These are phyloP conservation scores for Clarias laeviceps DNA, from an alignment of 2,797 vertebrate genomes.

Conservation along the genomic window DNA sequence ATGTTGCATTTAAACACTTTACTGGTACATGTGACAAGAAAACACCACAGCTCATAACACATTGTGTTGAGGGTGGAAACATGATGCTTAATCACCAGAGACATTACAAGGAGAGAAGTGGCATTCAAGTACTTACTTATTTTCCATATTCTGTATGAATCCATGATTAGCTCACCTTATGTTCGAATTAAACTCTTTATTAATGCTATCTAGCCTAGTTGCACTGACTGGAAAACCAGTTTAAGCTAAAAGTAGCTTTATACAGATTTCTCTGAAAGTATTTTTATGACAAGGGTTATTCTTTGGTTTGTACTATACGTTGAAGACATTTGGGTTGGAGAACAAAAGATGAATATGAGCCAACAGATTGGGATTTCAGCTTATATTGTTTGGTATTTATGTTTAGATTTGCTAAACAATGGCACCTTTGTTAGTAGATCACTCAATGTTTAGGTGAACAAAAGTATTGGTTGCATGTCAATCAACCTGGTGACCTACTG, in stretches of 20 bases:
- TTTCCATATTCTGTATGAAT: neutral
- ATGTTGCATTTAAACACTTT: constrained; percentile 1
- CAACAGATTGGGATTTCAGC: neutral
- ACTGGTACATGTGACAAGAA: neutral
- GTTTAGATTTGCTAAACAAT: neutral
- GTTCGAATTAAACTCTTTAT: neutral
- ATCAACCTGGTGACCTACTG: neutral
- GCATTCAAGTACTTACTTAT: neutral
- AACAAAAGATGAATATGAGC: neutral
- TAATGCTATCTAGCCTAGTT: neutral
- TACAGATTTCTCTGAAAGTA: neutral
- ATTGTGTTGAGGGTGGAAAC: neutral
- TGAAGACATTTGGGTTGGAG: neutral
- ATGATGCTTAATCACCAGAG: neutral
- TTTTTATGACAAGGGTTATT: neutral
- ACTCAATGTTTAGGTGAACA: neutral
- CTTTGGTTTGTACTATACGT: neutral
- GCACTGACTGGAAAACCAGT: neutral
- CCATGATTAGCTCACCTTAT: neutral
- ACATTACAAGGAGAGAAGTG: neutral
- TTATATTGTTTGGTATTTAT: neutral
- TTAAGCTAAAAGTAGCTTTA: neutral
- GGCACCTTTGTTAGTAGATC: neutral
- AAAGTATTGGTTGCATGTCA: neutral
- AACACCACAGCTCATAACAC: neutral